Conservation (phyloP, 2,888 invertebrate genomes). For the Melipona bicolor region DNA sequence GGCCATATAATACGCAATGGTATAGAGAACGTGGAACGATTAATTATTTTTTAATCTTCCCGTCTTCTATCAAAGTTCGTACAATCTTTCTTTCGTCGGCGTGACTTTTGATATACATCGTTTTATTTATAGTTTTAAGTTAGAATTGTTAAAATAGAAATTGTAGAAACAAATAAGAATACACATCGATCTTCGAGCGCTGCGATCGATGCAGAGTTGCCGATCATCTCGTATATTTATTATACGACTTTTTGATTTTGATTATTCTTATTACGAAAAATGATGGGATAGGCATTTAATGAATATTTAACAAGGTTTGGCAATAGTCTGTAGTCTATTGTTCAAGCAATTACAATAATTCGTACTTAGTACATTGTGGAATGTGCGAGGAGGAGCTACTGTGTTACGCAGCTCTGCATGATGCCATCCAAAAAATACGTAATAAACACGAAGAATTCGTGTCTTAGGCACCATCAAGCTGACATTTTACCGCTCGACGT, state of each 20-base stretch:
- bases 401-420: conserved; percentile 83
- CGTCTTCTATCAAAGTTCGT: not conserved
- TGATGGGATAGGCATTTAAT: conserved; percentile 41
- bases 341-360: conserved; percentile 70
- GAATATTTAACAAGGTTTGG: conserved; percentile 72
- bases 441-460: conserved; percentile 66
- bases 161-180: conserved; percentile 25
- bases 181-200: conserved; percentile 59
- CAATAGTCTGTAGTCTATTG: conserved; percentile 68
- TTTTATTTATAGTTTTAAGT: not conserved
- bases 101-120: not conserved
- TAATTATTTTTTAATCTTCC: not conserved
- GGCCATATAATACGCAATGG: not conserved
- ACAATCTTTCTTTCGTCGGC: not conserved
- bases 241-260: conserved; percentile 66
- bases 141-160: conserved; percentile 21
- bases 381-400: conserved; percentile 83
- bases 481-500: conserved; percentile 68
- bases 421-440: conserved; percentile 77
- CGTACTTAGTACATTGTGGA: conserved; percentile 82
- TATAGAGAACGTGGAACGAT: not conserved
- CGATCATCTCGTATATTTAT: conserved; percentile 78
- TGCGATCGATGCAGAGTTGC: conserved; percentile 79
- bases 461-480: conserved; percentile 65
- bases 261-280: conserved; percentile 74